Percentiles rank a stretch among this genome's conserved stretches.
Conservation (phyloP, 2,113 vertebrate genomes). For the Antennarius striatus region DNA sequence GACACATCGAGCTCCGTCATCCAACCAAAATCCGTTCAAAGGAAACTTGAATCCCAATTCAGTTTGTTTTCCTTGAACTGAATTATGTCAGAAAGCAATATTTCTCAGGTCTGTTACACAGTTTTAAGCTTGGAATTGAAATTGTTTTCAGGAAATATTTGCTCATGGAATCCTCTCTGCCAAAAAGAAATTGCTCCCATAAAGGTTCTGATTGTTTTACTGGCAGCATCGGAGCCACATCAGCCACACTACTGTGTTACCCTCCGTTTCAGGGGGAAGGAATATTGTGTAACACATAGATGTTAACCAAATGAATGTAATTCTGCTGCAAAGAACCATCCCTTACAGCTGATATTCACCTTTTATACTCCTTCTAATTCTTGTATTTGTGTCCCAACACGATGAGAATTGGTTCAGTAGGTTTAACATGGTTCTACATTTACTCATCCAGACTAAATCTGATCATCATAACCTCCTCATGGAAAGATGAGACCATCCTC, state of each 20-base stretch:
- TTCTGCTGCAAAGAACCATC: background rate
- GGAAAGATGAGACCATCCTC: no score
- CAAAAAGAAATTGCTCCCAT: constrained; percentile 31
- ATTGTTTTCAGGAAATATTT: constrained; percentile 48
- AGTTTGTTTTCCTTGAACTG: constrained; percentile 11
- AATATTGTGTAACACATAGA: constrained; percentile 3
- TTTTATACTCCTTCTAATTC: no score
- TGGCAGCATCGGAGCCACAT: constrained; percentile 18
- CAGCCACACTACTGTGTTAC: background rate
- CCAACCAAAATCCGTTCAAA: constrained; percentile 37
- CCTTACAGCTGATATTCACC: constrained; percentile 2
- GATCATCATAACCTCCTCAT: no score
- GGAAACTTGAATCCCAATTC: constrained; percentile 20
- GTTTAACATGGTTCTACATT: no score
- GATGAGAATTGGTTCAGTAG: no score
- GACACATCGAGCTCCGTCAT: constrained; percentile 52
- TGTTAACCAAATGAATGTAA: constrained; percentile 1
- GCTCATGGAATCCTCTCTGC: constrained; percentile 12
- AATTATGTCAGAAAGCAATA: constrained; percentile 29
- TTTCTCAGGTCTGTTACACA: constrained; percentile 24
- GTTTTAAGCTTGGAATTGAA: constrained; percentile 18
- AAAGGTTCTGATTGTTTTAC: constrained; percentile 17
- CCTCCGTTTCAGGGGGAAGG: background rate
- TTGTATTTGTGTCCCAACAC: no score
- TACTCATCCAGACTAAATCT: no score